Evolutionary conservation across 2,888 invertebrate genomes (phyloP), one percentile per base, ranked within the genome.

Genomic region (Drosophila pseudotalamancana): DNA sequence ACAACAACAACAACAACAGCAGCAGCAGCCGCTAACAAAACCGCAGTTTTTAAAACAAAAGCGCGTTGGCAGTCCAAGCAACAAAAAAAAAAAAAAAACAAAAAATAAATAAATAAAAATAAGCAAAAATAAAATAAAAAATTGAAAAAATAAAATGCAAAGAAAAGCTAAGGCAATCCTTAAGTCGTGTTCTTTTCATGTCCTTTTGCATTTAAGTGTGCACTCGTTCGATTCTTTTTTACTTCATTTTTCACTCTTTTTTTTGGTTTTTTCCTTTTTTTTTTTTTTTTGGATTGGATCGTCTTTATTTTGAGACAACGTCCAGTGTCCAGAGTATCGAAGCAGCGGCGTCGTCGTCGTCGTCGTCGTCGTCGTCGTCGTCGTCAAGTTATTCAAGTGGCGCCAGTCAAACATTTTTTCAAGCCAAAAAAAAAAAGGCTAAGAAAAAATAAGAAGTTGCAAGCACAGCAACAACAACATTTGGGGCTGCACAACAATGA

Each of bases 331-430:
- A 35, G 6, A n/a, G 61, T 35, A 29, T 43, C 29, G 29, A 29
- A 29, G 29, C 56, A 23, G 4, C 48, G 19, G 27, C 56, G 48
- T n/a, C 61, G 53, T 31, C 54, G 61, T 37, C 68, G 54, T 32
- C 60, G 53, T 6, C 61, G 53, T 31, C 54, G 55, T 35, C 63
- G 53, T 21, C 42, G 32, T 35, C 55, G 43, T 40, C 74, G 77
- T 75, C 73, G 61, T 59, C 81, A 86, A 80, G 89, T 89, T 89
- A 89, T 89, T 88, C 89, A 88, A 89, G 89, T 89, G 89, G 89
- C 89, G 89, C 89, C 89, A 89, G 89, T 86, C 87, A 89, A 89
- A 87, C 85, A 88, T 88, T 88, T 81, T 81, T 79, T 81, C 59
- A 48, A 46, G 48, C 60, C 43, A 57, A 45, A 43, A 48, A 72